Conservation (phyloP, 2,797 vertebrate species). For the Scolopax bukidnonensis region DNA sequence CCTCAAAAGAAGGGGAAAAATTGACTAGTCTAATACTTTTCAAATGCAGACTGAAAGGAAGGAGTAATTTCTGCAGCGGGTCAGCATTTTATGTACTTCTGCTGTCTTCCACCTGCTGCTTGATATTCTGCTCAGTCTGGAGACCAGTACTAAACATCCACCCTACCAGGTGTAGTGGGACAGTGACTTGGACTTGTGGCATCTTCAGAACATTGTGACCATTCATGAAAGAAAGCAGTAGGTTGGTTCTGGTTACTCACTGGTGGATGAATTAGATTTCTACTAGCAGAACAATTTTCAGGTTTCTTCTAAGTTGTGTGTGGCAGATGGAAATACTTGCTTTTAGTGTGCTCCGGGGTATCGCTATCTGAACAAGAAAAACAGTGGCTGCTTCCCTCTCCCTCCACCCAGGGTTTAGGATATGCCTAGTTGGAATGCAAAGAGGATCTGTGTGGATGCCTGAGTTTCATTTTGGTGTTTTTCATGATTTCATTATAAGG, state of each 20-base stretch:
- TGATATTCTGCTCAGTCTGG: slow-evolving; percentile 67
- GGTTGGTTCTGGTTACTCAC: slow-evolving; percentile 67
- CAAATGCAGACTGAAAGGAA: not conserved
- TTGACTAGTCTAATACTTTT: not conserved
- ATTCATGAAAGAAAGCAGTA: slow-evolving; percentile 67
- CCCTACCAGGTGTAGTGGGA: slow-evolving; percentile 80
- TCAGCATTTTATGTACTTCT: not conserved
- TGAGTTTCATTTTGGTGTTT: not conserved
- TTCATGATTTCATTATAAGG: not conserved
- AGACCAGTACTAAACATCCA: slow-evolving; percentile 48
- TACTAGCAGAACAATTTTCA: slow-evolving; percentile 54
- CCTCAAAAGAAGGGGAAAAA: not conserved
- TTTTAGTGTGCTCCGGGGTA: not conserved
- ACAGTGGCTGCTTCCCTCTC: not conserved
- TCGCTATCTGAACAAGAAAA: slow-evolving; percentile 4
- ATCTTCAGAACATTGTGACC: slow-evolving; percentile 72
- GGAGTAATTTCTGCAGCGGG: not conserved
- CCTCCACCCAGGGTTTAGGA: not conserved
- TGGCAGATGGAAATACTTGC: slow-evolving; percentile 51
- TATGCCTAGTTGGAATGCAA: not conserved
- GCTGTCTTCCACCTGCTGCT: slow-evolving; percentile 60
- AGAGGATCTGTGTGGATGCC: not conserved
- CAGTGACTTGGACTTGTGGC: slow-evolving; percentile 75
- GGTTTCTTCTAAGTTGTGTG: slow-evolving; percentile 38
- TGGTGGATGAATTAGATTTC: slow-evolving; percentile 56